These are phyloP conservation scores for Ellobium chinense DNA, from an alignment of 2,888 invertebrate species.

Conservation along the genomic window DNA sequence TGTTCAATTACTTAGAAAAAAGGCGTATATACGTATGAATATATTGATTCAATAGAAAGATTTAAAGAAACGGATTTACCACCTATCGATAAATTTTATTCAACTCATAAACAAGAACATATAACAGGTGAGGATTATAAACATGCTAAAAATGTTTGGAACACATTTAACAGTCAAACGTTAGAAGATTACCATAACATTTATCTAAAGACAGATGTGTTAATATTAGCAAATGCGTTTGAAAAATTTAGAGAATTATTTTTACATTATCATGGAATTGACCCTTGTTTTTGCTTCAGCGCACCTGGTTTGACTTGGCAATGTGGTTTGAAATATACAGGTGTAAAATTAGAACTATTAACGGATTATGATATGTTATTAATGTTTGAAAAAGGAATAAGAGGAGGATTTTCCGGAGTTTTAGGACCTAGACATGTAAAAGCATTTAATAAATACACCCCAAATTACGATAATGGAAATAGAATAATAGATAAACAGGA, in stretches of 20 bases:
- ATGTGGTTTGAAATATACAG: not conserved
- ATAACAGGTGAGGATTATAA: not conserved
- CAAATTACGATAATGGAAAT: constrained; percentile 1
- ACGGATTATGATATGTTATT: no score
- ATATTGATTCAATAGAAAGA: constrained; percentile 6
- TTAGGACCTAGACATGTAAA: constrained; percentile 14
- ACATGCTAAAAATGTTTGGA: constrained; percentile 14
- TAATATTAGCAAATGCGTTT: constrained; percentile 10
- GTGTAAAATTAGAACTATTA: no score
- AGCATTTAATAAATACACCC: constrained; percentile 11
- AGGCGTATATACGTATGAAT: constrained; percentile 11
- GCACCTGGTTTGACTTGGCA: not conserved
- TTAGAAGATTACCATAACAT: constrained; percentile 14
- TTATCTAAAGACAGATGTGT: constrained; percentile 1
- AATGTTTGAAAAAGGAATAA: no score
- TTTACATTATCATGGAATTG: not conserved
- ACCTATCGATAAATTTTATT: not conserved
- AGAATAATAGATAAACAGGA: not conserved
- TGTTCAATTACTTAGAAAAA: not conserved
- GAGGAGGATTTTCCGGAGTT: constrained; percentile 1
- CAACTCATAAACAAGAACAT: not conserved
- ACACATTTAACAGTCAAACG: not conserved
- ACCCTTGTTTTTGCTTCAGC: not conserved
- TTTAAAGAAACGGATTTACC: constrained; percentile 16
- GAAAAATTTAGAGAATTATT: constrained; percentile 6